Evolutionary conservation across 2,797 vertebrate genomes (phyloP).

Genomic region (Vultur gryphus): DNA sequence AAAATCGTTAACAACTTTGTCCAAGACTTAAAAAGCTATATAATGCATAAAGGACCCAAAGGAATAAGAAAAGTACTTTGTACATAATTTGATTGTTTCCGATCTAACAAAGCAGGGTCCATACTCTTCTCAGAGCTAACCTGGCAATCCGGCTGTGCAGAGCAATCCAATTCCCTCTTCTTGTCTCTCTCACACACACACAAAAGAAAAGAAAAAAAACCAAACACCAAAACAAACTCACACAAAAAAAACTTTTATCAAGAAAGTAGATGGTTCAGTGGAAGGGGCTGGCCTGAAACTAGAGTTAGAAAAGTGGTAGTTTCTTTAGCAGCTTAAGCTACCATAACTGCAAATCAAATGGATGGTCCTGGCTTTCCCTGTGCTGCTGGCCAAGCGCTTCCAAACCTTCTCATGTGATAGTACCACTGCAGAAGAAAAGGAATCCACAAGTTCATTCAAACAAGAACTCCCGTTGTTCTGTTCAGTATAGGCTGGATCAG

Average conservation of each 20-base stretch:
- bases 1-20: background rate
- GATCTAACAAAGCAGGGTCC: background rate
- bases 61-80: background rate
- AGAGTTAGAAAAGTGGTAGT: background rate
- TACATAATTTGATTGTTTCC: background rate
- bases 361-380: background rate
- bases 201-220: background rate
- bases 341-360: background rate
- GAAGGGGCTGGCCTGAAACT: background rate
- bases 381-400: background rate
- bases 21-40: background rate
- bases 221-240: background rate
- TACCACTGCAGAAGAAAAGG: background rate
- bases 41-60: background rate
- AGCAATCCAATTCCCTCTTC: background rate
- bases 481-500: background rate
- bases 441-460: background rate
- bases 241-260: background rate
- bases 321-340: background rate
- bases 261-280: background rate
- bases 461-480: background rate
- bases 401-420: background rate
- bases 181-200: background rate
- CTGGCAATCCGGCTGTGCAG: background rate
- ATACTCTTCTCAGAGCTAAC: background rate